Percentiles rank a stretch among this genome's conserved stretches.
Conservation (phyloP, 2,888 invertebrate genomes). For the Labia minor region DNA sequence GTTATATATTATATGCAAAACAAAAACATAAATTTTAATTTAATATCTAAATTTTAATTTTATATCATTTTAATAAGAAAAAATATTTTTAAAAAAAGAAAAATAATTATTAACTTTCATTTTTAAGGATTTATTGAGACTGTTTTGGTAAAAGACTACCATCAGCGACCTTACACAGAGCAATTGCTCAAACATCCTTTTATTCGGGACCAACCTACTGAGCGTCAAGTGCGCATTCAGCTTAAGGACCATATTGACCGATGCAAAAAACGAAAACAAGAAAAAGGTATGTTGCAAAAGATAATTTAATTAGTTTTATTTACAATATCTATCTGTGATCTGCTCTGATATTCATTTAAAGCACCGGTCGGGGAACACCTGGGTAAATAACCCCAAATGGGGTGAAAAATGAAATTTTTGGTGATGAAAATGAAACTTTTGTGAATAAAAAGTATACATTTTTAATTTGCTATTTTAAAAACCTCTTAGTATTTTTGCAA, state of each 20-base stretch:
- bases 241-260: conserved; percentile 98
- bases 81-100: background rate
- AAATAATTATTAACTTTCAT: too few species aligned
- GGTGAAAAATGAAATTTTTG: too few species aligned
- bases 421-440: too few species aligned
- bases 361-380: background rate
- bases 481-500: too few species aligned
- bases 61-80: too few species aligned
- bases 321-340: conserved; percentile 16
- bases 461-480: too few species aligned
- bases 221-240: conserved; percentile 94
- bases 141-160: conserved; percentile 97
- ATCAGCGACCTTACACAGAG: conserved; percentile 96
- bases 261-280: conserved; percentile 89
- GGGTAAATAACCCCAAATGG: too few species aligned
- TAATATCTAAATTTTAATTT: too few species aligned
- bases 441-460: too few species aligned
- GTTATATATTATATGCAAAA: too few species aligned
- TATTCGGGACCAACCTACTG: conserved; percentile 97
- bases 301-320: conserved; percentile 35
- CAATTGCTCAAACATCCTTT: conserved; percentile 94
- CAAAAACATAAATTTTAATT: too few species aligned
- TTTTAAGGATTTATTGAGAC: conserved; percentile 82
- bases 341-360: background rate
- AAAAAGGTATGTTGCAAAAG: conserved; percentile 61